Evolutionary conservation across 2,888 invertebrate species (phyloP).

Genomic region (Chymomyza fuscimana): DNA sequence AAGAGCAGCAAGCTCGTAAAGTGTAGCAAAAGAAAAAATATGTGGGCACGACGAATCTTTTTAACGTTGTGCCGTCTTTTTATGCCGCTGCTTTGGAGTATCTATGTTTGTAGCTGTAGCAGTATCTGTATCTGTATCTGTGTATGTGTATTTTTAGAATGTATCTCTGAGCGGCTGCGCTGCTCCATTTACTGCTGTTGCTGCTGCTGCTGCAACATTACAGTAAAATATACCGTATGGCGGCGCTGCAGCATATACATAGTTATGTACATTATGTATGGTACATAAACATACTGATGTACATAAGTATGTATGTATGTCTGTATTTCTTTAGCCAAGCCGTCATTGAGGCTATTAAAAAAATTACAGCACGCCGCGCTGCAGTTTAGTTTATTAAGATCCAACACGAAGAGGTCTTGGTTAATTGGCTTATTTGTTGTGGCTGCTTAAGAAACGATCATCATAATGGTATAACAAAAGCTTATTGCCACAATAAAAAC

Average conservation of each 20-base stretch:
- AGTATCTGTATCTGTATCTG: conserved; percentile 23
- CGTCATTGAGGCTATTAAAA: conserved; percentile 35
- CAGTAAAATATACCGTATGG: conserved; percentile 66
- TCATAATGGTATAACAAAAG: neutral
- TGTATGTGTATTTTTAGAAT: neutral
- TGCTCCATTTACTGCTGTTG: conserved; percentile 20
- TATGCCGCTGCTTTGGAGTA: neutral
- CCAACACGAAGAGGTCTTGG: conserved; percentile 7
- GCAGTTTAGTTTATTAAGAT: conserved; percentile 44
- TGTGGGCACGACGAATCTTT: neutral
- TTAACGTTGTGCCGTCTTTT: neutral
- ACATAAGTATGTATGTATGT: neutral
- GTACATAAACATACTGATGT: neutral
- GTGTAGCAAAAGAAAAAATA: neutral
- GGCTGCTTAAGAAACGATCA: neutral
- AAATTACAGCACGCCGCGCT: conserved; percentile 41
- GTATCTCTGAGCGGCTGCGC: neutral
- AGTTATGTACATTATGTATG: neutral
- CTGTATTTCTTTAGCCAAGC: conserved; percentile 24
- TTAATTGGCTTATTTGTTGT: conserved; percentile 13
- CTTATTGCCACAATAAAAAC: neutral
- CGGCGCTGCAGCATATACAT: conserved; percentile 37
- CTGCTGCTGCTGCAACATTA: conserved; percentile 43
- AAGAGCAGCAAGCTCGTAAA: neutral
- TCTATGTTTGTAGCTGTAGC: conserved; percentile 16